A percentile compares a stretch with the other conserved stretches of the same genome.
Conservation (phyloP, 2,888 invertebrate species). For the Endotricha flammealis region DNA sequence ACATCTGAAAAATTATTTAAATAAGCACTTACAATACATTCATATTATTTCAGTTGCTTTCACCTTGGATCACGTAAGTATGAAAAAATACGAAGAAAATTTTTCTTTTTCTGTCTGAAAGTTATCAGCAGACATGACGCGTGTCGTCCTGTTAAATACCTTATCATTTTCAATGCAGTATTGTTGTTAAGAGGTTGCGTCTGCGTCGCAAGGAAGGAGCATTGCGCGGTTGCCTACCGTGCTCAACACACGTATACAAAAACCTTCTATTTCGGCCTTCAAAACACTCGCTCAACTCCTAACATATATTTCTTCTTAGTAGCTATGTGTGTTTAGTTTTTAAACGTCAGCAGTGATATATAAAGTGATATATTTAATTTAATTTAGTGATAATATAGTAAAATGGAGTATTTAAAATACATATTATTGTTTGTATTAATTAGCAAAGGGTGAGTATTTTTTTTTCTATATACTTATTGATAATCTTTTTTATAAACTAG, state of each 20-base stretch:
- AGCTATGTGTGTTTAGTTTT: slow-evolving; percentile 32
- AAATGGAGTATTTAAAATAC: slow-evolving; percentile 27
- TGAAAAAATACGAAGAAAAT: too few relatives aligned
- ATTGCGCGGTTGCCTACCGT: slow-evolving; percentile 38
- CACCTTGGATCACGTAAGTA: too few relatives aligned
- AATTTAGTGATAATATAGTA: slow-evolving; percentile 22
- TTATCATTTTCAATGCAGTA: slow-evolving; percentile 1
- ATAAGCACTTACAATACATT: too few relatives aligned
- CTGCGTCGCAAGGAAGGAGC: slow-evolving; percentile 18
- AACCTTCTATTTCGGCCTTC: slow-evolving; percentile 23
- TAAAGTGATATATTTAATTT: slow-evolving; percentile 31
- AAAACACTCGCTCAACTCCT: slow-evolving; percentile 26
- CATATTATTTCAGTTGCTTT: too few relatives aligned
- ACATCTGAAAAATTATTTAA: too few relatives aligned
- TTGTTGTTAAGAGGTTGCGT: slow-evolving; percentile 5
- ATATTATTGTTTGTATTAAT: slow-evolving; percentile 30
- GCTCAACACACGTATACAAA: slow-evolving; percentile 32
- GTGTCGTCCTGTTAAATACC: background rate
- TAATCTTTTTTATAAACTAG: slow-evolving; percentile 1
- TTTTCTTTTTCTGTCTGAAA: too few relatives aligned
- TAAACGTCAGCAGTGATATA: slow-evolving; percentile 20
- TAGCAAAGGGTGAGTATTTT: slow-evolving; percentile 35
- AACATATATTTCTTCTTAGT: slow-evolving; percentile 26
- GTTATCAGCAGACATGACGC: too few relatives aligned
- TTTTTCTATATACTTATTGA: slow-evolving; percentile 3